A percentile compares a stretch with the other conserved stretches of the same genome.
Evolutionary conservation across 1,140 invertebrate species (phyloP).

Genomic region (Pantala flavescens): DNA sequence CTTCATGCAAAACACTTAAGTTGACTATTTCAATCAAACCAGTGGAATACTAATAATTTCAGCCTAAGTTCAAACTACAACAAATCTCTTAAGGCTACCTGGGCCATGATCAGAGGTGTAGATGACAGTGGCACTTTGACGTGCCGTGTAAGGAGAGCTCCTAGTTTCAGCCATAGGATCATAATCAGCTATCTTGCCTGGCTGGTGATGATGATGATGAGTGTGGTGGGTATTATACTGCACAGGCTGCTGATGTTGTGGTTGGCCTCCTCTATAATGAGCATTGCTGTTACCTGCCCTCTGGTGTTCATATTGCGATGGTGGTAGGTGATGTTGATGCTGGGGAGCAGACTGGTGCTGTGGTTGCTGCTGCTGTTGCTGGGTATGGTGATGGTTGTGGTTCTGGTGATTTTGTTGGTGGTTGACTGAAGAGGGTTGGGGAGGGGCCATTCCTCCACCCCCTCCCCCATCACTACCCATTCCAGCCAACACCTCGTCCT

Average conservation of each 20-base stretch:
- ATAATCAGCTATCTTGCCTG: slow-evolving; percentile 66
- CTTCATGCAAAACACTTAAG: no score
- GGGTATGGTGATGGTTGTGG: background rate
- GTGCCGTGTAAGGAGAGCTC: slow-evolving; percentile 58
- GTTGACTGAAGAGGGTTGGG: background rate
- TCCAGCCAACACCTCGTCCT: background rate
- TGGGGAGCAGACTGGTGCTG: slow-evolving; percentile 15
- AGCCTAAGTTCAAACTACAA: background rate
- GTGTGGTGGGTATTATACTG: slow-evolving; percentile 20
- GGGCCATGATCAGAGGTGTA: slow-evolving; percentile 57
- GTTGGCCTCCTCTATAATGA: slow-evolving; percentile 15
- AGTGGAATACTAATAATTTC: no score
- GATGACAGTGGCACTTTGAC: slow-evolving; percentile 66
- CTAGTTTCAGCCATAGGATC: slow-evolving; percentile 64
- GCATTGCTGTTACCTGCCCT: slow-evolving; percentile 19
- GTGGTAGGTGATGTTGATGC: slow-evolving; percentile 21
- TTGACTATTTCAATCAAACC: no score
- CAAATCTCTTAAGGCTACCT: slow-evolving; percentile 5
- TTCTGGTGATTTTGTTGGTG: background rate
- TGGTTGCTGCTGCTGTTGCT: slow-evolving; percentile 15
- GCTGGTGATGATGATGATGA: slow-evolving; percentile 25
- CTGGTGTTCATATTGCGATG: slow-evolving; percentile 13
- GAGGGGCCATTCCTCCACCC: background rate
- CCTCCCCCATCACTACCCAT: background rate
- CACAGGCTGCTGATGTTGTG: slow-evolving; percentile 17